These are phyloP conservation scores for Harmothoe impar DNA, from an alignment of 2,888 invertebrate genomes.

Conservation along the genomic window DNA sequence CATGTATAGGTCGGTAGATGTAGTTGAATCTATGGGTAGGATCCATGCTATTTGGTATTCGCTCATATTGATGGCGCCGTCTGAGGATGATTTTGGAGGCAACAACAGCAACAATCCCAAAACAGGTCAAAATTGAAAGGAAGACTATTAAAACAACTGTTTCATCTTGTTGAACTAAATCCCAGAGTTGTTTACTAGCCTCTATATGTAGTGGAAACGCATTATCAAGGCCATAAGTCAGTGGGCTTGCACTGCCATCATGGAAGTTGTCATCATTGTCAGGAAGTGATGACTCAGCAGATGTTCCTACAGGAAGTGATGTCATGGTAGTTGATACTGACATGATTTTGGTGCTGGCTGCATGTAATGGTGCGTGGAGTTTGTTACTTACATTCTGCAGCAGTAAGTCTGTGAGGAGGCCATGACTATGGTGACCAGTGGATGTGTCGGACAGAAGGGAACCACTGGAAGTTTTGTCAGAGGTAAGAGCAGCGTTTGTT, in stretches of 20 bases:
- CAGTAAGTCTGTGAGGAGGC: no score
- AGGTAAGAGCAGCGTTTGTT: no score
- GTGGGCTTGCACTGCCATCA: background rate
- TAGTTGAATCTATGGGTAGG: slow-evolving; percentile 60
- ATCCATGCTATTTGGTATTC: background rate
- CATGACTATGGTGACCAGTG: no score
- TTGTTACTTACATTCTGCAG: no score
- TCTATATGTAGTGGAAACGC: slow-evolving; percentile 40
- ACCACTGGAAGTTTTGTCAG: no score
- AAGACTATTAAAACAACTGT: slow-evolving; percentile 20
- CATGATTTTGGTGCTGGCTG: no score
- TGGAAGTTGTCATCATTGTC: no score
- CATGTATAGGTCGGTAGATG: slow-evolving; percentile 69
- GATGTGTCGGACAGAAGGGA: no score
- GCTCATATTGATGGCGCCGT: slow-evolving; percentile 27
- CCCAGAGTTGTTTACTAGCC: slow-evolving; percentile 30
- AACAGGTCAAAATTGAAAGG: slow-evolving; percentile 38
- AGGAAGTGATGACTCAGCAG: no score
- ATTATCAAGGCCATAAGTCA: slow-evolving; percentile 14
- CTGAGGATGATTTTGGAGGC: slow-evolving; percentile 20
- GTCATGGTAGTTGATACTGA: no score
- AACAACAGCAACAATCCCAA: slow-evolving; percentile 42
- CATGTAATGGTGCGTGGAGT: no score
- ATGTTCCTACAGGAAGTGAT: no score
- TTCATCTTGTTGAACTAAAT: slow-evolving; percentile 21